Evolutionary conservation across 2,888 invertebrate genomes (phyloP), one percentile per base, ranked within the genome.

Genomic region (Nyleta sp.): DNA sequence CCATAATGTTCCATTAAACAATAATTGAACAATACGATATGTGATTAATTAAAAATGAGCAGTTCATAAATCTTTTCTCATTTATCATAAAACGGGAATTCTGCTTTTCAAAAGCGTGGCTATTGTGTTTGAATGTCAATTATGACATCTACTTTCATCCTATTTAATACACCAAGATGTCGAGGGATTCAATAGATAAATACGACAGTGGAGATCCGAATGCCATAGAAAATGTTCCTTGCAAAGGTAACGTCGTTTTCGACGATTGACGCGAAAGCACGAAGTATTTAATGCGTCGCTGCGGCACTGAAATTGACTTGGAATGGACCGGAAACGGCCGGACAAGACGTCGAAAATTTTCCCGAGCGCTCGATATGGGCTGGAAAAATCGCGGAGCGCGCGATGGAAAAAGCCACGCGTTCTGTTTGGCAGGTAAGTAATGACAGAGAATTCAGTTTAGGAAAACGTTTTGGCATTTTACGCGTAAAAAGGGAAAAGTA

Each of bases 391-490:
- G 11, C 35, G 44, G 28, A 24, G 24, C 22, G 44, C 38, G 22
- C 40, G 50, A 31, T 60, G 40, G 60, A 65, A 77, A 64, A 67
- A 77, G 65, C 70, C 46, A 24, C 38, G 60, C 67, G 55, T 42
- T 62, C 59, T 46, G 52, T 52, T 67, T 62, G 46, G 48, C 42
- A 40, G 53, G 18, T 73, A 73, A 70, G 70, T 74, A 73, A 73
- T 78, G 73, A 70, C 64, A 74, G 73, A 38, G 70, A 68, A 78
- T 78, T 73, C 64, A 68, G 78, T 78, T 73, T 68, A 55, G 57
- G 59, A 68, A 76, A 78, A 73, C 64, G 73, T 73, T 73, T 78
- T 73, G 68, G 72, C 52, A 70, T 78, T 78, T 68, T 46, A 46
- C 50, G 44, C 13, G 72, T n/a, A 64, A 64, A 78, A 78, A 64